Evolutionary conservation across 2,888 invertebrate genomes (phyloP).

Genomic region (Athalia cordata): DNA sequence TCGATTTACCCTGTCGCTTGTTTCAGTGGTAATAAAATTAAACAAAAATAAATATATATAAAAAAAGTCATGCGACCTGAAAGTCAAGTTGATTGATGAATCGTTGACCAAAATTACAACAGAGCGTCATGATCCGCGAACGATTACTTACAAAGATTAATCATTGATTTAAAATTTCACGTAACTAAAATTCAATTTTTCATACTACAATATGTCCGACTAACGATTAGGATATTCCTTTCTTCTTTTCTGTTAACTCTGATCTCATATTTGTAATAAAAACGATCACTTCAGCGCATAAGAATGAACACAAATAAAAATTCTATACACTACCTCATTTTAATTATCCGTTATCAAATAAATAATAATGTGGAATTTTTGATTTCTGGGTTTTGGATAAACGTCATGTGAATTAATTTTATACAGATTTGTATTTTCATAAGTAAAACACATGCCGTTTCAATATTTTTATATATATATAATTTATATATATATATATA

Average conservation of each 20-base stretch:
- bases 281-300: no score
- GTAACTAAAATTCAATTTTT: neutral
- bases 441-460: constrained; percentile 42
- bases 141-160: neutral
- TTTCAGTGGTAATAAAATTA: constrained; percentile 5
- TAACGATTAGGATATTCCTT: no score
- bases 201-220: neutral
- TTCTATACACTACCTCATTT: no score
- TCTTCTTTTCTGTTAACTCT: no score
- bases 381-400: no score
- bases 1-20: neutral
- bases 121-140: neutral
- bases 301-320: no score
- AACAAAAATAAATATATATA: neutral
- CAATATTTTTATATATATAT: neutral
- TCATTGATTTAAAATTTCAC: neutral
- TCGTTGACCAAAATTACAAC: constrained; percentile 13
- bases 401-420: no score
- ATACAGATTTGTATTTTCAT: constrained; percentile 10
- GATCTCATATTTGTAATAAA: no score
- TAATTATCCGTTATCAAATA: no score
- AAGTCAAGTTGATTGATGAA: constrained; percentile 24
- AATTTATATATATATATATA: neutral
- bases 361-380: no score
- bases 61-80: neutral